Percentiles rank a stretch among this genome's conserved stretches.
Conservation (phyloP, 2,113 vertebrate species). For the Ctenomys sociabilis region DNA sequence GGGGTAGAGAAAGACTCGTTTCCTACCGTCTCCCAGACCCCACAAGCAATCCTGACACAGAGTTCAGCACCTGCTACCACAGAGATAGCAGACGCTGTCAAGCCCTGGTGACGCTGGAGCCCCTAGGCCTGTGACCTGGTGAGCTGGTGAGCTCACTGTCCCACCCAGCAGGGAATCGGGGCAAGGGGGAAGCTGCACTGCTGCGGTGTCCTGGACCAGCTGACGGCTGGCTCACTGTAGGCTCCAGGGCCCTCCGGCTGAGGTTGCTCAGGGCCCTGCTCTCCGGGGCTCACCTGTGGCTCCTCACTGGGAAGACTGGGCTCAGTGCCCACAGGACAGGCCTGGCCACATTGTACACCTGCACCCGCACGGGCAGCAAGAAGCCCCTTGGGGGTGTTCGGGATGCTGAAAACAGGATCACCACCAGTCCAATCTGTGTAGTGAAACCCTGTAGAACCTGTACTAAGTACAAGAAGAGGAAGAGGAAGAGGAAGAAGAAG, state of each 20-base stretch:
- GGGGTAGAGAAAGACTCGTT: background rate
- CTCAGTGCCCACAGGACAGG: background rate
- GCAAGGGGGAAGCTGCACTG: background rate
- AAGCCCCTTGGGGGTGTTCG: background rate
- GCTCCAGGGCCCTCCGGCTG: background rate
- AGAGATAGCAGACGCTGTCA: too few species aligned
- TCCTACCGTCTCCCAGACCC: background rate
- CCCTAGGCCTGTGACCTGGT: background rate
- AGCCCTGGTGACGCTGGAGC: background rate
- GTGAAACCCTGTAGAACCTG: too few species aligned
- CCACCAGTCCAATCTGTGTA: too few species aligned
- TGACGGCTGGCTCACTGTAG: background rate
- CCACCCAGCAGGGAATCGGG: background rate
- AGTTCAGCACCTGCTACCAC: background rate
- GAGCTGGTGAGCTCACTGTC: background rate
- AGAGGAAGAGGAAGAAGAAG: too few species aligned
- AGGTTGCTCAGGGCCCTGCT: too few species aligned
- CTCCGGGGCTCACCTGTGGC: background rate
- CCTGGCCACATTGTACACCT: background rate
- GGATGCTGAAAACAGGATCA: too few species aligned
- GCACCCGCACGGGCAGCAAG: accelerated
- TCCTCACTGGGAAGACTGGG: background rate
- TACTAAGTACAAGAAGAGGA: too few species aligned
- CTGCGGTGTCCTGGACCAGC: background rate
- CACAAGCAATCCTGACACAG: background rate